phyloP scores from a whole-genome alignment of 2,797 vertebrate species.

The Epinephelus awoara region DNA sequence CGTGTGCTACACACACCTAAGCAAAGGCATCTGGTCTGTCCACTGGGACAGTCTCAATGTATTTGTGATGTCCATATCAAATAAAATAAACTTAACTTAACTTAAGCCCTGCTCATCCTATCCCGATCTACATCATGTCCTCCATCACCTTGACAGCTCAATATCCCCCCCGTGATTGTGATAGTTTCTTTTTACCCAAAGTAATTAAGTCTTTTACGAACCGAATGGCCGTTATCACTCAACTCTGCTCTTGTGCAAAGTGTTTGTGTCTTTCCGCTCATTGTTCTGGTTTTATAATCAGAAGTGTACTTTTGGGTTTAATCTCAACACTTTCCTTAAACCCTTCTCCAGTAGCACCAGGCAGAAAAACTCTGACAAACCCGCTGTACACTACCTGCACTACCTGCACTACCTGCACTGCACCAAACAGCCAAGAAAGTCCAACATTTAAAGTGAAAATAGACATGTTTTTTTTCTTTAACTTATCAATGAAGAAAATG shows the following conservation, averaged over 20 bases:
- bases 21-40: no score
- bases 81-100: no score
- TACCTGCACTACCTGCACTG: not conserved
- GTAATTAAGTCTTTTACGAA: not conserved
- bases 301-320: not conserved
- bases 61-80: no score
- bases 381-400: not conserved
- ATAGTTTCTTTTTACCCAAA: not conserved
- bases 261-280: not conserved
- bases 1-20: no score
- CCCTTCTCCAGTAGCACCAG: not conserved
- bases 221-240: not conserved
- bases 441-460: no score
- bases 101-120: no score
- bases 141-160: not conserved
- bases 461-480: no score
- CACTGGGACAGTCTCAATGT: no score
- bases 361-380: not conserved
- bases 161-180: no score
- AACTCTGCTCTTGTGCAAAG: not conserved
- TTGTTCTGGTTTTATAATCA: not conserved
- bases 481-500: no score
- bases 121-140: no score
- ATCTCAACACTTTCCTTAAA: not conserved
- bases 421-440: not conserved